Conservation (phyloP, 2,888 invertebrate species). For the Sylvicola fuscatus region DNA sequence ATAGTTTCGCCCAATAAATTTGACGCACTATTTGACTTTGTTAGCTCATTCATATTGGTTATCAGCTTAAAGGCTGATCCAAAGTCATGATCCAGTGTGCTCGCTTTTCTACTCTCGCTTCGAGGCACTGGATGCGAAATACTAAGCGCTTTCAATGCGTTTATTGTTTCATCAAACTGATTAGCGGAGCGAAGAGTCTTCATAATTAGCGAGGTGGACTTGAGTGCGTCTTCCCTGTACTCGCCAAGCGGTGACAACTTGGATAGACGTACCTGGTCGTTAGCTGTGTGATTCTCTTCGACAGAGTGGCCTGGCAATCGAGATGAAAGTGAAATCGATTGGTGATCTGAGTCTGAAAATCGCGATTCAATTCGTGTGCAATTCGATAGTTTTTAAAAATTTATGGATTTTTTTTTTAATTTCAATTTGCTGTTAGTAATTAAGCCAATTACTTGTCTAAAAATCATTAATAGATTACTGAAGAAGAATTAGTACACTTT, state of each 20-base stretch:
- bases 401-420: too few relatives aligned
- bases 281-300: background rate
- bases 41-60: conserved; percentile 6
- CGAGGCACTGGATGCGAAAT: background rate
- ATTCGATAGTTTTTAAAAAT: too few relatives aligned
- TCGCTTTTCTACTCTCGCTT: background rate
- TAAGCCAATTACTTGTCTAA: too few relatives aligned
- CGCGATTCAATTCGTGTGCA: too few relatives aligned
- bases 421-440: too few relatives aligned
- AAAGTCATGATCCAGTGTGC: conserved; percentile 2
- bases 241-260: background rate
- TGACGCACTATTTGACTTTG: conserved; percentile 8
- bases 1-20: conserved; percentile 4
- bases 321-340: too few relatives aligned
- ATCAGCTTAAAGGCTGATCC: conserved; percentile 7
- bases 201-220: conserved; percentile 25
- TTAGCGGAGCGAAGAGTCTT: conserved; percentile 23
- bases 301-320: background rate
- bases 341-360: conserved; percentile 3
- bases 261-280: background rate
- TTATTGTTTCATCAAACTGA: conserved; percentile 19
- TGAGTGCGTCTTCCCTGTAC: conserved; percentile 12
- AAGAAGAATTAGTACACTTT: too few relatives aligned
- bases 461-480: too few relatives aligned
- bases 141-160: conserved; percentile 19